phyloP scores from a whole-genome alignment of 2,797 vertebrate genomes.

The Aplochiton taeniatus region DNA sequence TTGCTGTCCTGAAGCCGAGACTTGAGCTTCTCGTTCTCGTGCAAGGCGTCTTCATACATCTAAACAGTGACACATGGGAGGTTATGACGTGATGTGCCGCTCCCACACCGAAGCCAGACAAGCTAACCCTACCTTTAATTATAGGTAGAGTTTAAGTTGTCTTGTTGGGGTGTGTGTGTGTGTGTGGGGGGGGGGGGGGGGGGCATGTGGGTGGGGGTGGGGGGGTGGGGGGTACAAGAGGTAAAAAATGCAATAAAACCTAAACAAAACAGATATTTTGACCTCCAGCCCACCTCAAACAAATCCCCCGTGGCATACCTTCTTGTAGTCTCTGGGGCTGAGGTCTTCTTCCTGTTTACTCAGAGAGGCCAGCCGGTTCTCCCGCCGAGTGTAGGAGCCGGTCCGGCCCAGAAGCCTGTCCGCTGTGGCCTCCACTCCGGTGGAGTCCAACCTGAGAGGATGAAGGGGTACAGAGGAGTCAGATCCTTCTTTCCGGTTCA shows the following conservation, averaged over 20 bases:
- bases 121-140: too few species aligned
- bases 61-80: slow-evolving; percentile 43
- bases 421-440: slow-evolving; percentile 70
- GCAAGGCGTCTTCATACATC: slow-evolving; percentile 90
- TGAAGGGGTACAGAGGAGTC: slow-evolving; percentile 7
- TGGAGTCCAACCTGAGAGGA: slow-evolving; percentile 81
- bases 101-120: too few species aligned
- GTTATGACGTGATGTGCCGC: not conserved
- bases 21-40: slow-evolving; percentile 93
- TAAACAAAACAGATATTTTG: too few species aligned
- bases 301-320: slow-evolving; percentile 66
- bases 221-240: too few species aligned
- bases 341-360: slow-evolving; percentile 82
- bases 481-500: not conserved
- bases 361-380: slow-evolving; percentile 84
- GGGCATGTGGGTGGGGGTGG: too few species aligned
- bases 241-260: too few species aligned
- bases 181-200: too few species aligned
- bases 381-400: slow-evolving; percentile 84
- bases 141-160: too few species aligned
- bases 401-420: slow-evolving; percentile 81
- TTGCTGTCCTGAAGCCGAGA: slow-evolving; percentile 90
- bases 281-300: too few species aligned
- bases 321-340: slow-evolving; percentile 86
- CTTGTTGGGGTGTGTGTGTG: too few species aligned